Evolutionary conservation across 23 tunicate genomes (phyloP).

Genomic region (Clavelina lepadiformis): DNA sequence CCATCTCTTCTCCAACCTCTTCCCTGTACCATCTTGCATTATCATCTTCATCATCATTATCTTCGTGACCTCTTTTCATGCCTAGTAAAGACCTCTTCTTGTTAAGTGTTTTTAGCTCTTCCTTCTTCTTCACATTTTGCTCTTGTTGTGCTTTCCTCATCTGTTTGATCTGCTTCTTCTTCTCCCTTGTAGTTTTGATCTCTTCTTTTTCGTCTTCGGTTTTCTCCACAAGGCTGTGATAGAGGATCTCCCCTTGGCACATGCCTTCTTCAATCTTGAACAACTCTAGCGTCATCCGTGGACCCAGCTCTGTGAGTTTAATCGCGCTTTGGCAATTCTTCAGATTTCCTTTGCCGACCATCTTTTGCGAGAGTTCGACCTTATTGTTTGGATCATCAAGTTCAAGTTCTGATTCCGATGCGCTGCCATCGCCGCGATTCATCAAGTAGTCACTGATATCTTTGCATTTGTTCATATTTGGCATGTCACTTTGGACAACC

Average conservation of each 20-base stretch:
- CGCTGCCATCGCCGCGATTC: slow-evolving; percentile 53
- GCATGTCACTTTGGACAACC: slow-evolving; percentile 32
- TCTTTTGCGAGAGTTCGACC: slow-evolving; percentile 50
- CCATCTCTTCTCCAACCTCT: slow-evolving; percentile 1
- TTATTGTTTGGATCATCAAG: slow-evolving; percentile 60
- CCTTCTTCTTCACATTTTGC: slow-evolving; percentile 58
- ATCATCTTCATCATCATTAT: background rate
- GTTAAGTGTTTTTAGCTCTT: slow-evolving; percentile 16
- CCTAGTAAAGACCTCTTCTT: slow-evolving; percentile 13
- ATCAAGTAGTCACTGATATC: slow-evolving; percentile 60
- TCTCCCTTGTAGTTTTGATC: background rate
- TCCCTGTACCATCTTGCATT: background rate
- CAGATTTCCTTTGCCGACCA: slow-evolving; percentile 40
- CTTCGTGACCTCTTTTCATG: background rate
- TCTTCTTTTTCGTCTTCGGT: slow-evolving; percentile 61
- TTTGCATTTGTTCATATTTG: slow-evolving; percentile 40
- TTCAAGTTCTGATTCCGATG: slow-evolving; percentile 81
- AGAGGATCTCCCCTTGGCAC: slow-evolving; percentile 70
- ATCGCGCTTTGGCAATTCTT: slow-evolving; percentile 45
- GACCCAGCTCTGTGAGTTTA: slow-evolving; percentile 88
- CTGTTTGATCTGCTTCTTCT: slow-evolving; percentile 28
- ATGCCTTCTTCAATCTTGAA: slow-evolving; percentile 78
- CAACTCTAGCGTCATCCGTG: slow-evolving; percentile 74
- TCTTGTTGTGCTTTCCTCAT: slow-evolving; percentile 57
- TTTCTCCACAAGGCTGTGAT: slow-evolving; percentile 32